Base-by-base conservation (phyloP, 1,140 invertebrate species). In the Lordiphosa collinella region DNA sequence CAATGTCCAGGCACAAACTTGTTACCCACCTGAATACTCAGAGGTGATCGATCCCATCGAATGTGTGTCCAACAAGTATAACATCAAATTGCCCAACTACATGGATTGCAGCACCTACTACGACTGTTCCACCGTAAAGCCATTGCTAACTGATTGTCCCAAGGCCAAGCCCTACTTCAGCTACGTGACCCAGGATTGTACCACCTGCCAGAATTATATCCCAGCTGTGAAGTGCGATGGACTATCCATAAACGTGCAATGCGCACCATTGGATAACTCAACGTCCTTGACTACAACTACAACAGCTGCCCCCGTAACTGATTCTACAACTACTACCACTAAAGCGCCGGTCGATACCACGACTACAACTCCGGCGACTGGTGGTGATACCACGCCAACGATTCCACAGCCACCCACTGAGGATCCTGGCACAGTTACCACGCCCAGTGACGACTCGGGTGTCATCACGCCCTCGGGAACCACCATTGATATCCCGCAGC, bases 11-110 rank as follows among this genome's bases (percentile, higher is more conserved):
- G 61, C 44, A 13, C 12, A 14, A 3, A 52, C n/a, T 11, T 34
- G 37, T 12, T 12, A 11, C 4, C 25, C 51, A 0, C 79, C 73
- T 10, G 5, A 2, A 6, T 86, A 67, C 36, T 5, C 13, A 4
- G 14, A 61, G 11, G 52, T 47, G 0, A 51, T 64, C 1, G 35
- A 50, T 6, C 56, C 60, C 12, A 34, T 50, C 3, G 3, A 0
- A 8, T 86, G 82, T 34, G 14, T 29, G 2, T 1, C 12, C 25
- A 0, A 7, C 38, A 14, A 4, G 13, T 7, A 2, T 18, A 36
- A 25, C 2, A 10, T 86, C 4, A n/a, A 12, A 35, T 32, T 80
- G 47, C 75, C 85, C 5, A 56, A 54, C 46, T 87, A 87, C 9
- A 11, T 31, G n/a, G n/a, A 87, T 44, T 18, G 35, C 9, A 13